Evolutionary conservation across 2,888 invertebrate genomes (phyloP).

Genomic region (Brenthis ino): DNA sequence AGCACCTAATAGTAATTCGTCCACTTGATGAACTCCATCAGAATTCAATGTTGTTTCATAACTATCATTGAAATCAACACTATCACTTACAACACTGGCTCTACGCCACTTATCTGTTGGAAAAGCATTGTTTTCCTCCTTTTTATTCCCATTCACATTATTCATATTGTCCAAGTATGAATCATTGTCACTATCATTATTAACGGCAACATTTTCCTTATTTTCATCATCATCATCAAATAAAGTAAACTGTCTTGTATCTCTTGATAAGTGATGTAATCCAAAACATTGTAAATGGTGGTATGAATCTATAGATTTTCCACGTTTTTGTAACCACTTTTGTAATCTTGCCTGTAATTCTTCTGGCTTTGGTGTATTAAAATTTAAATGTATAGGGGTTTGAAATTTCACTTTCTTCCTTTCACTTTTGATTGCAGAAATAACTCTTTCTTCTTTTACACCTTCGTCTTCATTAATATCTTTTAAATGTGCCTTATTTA

Average conservation of each 20-base stretch:
- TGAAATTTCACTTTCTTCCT: slow-evolving; percentile 69
- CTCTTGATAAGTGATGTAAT: slow-evolving; percentile 56
- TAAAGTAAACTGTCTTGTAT: slow-evolving; percentile 43
- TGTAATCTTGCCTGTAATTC: slow-evolving; percentile 71
- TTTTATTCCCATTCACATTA: slow-evolving; percentile 45
- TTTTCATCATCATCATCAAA: slow-evolving; percentile 67
- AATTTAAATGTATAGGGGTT: slow-evolving; percentile 57
- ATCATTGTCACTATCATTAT: slow-evolving; percentile 67
- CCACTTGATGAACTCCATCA: slow-evolving; percentile 46
- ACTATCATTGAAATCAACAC: slow-evolving; percentile 58
- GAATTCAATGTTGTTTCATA: slow-evolving; percentile 54
- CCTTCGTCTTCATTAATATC: slow-evolving; percentile 61
- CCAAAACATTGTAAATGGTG: slow-evolving; percentile 82
- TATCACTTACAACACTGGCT: slow-evolving; percentile 58
- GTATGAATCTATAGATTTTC: slow-evolving; percentile 73
- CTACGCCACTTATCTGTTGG: slow-evolving; percentile 59
- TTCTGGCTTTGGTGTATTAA: slow-evolving; percentile 65
- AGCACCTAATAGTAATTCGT: slow-evolving; percentile 69
- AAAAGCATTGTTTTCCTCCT: slow-evolving; percentile 37
- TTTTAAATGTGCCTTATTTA: slow-evolving; percentile 56
- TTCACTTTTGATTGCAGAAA: slow-evolving; percentile 71
- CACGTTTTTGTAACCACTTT: slow-evolving; percentile 77
- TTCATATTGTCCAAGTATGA: slow-evolving; percentile 66
- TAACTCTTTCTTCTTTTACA: slow-evolving; percentile 53
- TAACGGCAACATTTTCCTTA: slow-evolving; percentile 76